Percentiles rank a stretch among this genome's conserved stretches.
Evolutionary conservation across 2,113 vertebrate species (phyloP).

Genomic region (Myodes glareolus): DNA sequence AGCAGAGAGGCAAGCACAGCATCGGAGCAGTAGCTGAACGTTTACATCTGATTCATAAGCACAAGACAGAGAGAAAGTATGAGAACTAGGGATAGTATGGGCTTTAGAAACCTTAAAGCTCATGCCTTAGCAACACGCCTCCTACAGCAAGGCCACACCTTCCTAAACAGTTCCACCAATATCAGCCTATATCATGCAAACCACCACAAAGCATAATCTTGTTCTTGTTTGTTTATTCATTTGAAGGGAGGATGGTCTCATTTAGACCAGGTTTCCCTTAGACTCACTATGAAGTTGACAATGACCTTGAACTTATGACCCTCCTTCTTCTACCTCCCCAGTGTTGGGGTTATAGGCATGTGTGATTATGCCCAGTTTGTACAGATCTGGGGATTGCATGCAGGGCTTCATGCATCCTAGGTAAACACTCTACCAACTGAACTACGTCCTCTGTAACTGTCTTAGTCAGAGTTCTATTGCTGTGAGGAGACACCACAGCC

Average conservation of each 20-base stretch:
- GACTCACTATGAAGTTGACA: background rate
- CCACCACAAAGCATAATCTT: background rate
- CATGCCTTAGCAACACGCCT: background rate
- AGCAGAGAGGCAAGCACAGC: background rate
- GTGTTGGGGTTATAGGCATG: no score
- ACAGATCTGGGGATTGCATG: background rate
- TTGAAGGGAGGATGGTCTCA: background rate
- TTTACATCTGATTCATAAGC: background rate
- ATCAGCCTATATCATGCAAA: background rate
- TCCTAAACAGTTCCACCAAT: background rate
- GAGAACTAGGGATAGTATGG: background rate
- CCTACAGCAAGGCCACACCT: background rate
- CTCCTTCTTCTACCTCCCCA: background rate
- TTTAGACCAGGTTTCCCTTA: background rate
- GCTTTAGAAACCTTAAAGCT: background rate
- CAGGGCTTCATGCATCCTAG: background rate
- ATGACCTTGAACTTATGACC: background rate
- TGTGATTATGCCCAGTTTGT: background rate
- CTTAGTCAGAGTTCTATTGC: background rate
- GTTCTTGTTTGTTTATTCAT: background rate
- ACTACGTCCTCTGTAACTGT: background rate
- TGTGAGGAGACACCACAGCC: background rate
- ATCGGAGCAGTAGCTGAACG: background rate
- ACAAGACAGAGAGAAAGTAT: background rate
- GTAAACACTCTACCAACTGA: background rate